These are phyloP conservation scores for Anoplophora glabripennis DNA, from an alignment of 1,140 invertebrate genomes.

Conservation along the genomic window DNA sequence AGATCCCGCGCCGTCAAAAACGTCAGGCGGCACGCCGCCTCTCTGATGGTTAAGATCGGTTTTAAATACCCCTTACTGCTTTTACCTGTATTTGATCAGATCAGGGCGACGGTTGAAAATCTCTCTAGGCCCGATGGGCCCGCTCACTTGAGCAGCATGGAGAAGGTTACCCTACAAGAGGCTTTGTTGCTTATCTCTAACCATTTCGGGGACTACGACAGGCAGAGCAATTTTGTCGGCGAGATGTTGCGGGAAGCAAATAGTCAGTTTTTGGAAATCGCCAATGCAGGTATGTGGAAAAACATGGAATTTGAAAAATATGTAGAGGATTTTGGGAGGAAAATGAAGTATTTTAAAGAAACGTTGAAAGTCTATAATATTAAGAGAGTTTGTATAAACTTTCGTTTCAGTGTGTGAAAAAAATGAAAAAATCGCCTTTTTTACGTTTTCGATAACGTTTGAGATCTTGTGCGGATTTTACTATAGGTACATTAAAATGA, in stretches of 20 bases:
- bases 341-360: too few relatives aligned
- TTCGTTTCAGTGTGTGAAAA: too few relatives aligned
- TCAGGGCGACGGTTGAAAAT: constrained; percentile 69
- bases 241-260: constrained; percentile 68
- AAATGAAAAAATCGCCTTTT: too few relatives aligned
- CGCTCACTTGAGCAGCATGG: constrained; percentile 75
- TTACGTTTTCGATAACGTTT: too few relatives aligned
- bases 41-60: constrained; percentile 84
- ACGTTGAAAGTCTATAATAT: too few relatives aligned
- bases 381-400: too few relatives aligned
- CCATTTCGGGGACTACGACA: constrained; percentile 83
- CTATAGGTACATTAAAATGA: too few relatives aligned
- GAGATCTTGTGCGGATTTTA: too few relatives aligned
- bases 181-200: constrained; percentile 80
- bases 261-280: constrained; percentile 55
- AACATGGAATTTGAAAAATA: too few relatives aligned
- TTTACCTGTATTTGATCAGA: constrained; percentile 82
- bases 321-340: too few relatives aligned
- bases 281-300: constrained; percentile 29
- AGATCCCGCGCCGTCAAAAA: constrained; percentile 76
- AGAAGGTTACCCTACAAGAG: constrained; percentile 76
- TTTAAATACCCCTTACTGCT: constrained; percentile 80
- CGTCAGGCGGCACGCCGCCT: constrained; percentile 82
- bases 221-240: constrained; percentile 78
- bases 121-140: constrained; percentile 59